phyloP scores from a whole-genome alignment of 2,888 invertebrate genomes.

The Himalopsyche tibetana region DNA sequence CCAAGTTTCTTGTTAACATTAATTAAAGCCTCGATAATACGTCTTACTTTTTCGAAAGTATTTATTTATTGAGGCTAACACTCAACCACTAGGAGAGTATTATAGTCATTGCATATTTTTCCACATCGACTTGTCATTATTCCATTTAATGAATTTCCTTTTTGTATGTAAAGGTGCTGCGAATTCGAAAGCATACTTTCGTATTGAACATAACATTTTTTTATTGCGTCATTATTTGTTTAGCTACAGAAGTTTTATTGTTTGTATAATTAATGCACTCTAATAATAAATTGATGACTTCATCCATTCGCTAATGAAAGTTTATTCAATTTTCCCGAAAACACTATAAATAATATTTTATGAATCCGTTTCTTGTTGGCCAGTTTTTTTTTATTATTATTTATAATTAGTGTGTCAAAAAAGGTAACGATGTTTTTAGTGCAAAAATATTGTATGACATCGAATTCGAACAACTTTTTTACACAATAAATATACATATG shows the following conservation, averaged over 20 bases:
- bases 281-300: too few relatives aligned
- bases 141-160: neutral
- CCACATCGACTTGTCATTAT: neutral
- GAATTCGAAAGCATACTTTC: neutral
- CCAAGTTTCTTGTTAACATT: conserved; percentile 24
- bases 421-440: too few relatives aligned
- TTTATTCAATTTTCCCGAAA: too few relatives aligned
- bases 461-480: too few relatives aligned
- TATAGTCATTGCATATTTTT: neutral
- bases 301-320: too few relatives aligned
- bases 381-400: too few relatives aligned
- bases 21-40: conserved; percentile 5
- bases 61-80: neutral
- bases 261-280: neutral
- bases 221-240: neutral
- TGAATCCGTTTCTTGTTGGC: too few relatives aligned
- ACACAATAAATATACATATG: too few relatives aligned
- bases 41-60: conserved; percentile 6
- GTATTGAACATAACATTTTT: neutral
- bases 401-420: too few relatives aligned
- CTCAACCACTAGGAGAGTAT: neutral
- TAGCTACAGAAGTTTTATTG: neutral
- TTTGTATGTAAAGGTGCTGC: neutral
- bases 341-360: too few relatives aligned
- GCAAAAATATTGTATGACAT: too few relatives aligned